Base-by-base conservation (phyloP, 2,888 invertebrate species). In the Agrochola lychnidis region DNA sequence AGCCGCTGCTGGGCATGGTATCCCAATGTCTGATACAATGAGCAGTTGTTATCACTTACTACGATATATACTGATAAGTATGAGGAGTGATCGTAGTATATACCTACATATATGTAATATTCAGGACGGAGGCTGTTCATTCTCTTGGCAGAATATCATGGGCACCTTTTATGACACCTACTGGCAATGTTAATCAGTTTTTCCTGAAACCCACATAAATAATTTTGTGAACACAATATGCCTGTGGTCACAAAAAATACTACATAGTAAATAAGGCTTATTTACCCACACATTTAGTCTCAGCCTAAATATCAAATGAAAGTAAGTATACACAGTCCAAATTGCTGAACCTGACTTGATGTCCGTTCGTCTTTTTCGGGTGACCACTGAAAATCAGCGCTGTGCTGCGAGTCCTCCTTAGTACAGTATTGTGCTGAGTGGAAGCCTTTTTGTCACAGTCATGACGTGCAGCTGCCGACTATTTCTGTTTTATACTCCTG, bases 41-140 rank as follows among this genome's bases (percentile, higher is more conserved):
- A 63, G 22, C 12, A 68, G 56, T 51, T 36, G 40, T 62, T 74
- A 75, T 75, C 12, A n/a, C 56, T n/a, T 75, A 40, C 53, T 53
- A 40, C 2, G 5, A 62, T 30, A 30, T 30, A 30, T 30, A 30
- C 19, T 10, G 16, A 5, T 48, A 42, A 16, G 22, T 59, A 51
- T 30, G 10, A 22, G 42, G n/a, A 25, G 30, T 42, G 19, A 12
- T 59, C 30, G n/a, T n/a, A 36, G 30, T 19, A 51, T n/a, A 10
- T 6, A 56, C 10, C 4, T 56, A 2, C 30, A 16, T 30, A 7
- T 19, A 30, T 25, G 25, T 6, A 22, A 36, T 14, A n/a, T n/a
- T n/a, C 14, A 7, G n/a, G 9, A 1, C 4, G 4, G 2, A n/a
- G 14, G 4, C 63, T 62, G 4, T 14, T 9, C 40, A n/a, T 42